phyloP scores from a whole-genome alignment of 2,797 vertebrate genomes.

The Sparus aurata region DNA sequence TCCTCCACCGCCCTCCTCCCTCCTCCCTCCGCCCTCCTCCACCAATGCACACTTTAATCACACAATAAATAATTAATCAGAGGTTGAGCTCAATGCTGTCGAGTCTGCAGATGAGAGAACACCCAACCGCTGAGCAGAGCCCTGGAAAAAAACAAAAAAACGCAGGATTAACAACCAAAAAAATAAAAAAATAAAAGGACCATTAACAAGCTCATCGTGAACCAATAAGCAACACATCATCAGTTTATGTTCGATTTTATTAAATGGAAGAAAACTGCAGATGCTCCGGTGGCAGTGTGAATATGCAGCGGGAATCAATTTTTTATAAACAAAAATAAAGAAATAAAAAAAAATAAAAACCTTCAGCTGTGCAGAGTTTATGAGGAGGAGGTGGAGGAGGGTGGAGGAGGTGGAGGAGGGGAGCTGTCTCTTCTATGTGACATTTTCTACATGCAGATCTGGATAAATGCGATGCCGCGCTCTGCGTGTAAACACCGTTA shows the following conservation, averaged over 20 bases:
- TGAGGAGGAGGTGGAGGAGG: conserved; percentile 18
- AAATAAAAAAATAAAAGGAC: conserved; percentile 6
- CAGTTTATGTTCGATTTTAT: conserved; percentile 45
- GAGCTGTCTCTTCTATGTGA: conserved; percentile 63
- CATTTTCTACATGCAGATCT: conserved; percentile 65
- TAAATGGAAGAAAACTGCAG: conserved; percentile 43
- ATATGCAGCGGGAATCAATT: conserved; percentile 46
- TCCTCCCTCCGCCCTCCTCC: conserved; percentile 29
- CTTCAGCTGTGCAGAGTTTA: conserved; percentile 52
- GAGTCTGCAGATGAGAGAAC: conserved; percentile 80
- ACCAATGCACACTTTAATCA: conserved; percentile 73
- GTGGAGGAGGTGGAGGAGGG: conserved; percentile 17
- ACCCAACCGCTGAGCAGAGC: conserved; percentile 65
- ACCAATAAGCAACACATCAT: conserved; percentile 59
- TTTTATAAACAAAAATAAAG: conserved; percentile 57
- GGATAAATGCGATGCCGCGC: conserved; percentile 55
- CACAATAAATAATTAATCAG: conserved; percentile 82
- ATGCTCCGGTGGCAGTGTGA: conserved; percentile 32
- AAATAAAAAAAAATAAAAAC: conserved; percentile 39
- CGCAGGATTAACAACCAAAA: conserved; percentile 48
- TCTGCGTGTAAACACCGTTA: conserved; percentile 62
- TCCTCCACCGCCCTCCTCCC: conserved; percentile 21
- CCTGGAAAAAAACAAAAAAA: conserved; percentile 32
- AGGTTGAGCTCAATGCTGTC: conserved; percentile 76
- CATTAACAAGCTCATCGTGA: conserved; percentile 40